Base-by-base conservation (phyloP, 1,140 invertebrate species). In the Hylyphantes graminicola region DNA sequence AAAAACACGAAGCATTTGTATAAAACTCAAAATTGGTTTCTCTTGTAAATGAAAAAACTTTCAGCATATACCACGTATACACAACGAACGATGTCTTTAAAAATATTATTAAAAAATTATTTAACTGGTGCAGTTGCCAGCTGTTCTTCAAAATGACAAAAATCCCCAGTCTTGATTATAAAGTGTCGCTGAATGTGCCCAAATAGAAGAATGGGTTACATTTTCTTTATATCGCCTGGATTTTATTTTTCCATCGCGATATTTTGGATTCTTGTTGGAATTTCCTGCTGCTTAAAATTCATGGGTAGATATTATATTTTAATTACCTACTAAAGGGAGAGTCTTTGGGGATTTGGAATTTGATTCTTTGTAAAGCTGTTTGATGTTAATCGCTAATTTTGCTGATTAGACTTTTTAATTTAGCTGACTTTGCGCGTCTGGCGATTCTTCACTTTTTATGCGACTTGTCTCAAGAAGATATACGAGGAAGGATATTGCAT, bases 181-280 rank as follows among this genome's bases (percentile, higher is more conserved):
- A 13, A 35, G 21, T 55, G 50, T 72, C 15, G 21, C 54, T 74
- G 51, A 55, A 21, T 74, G n/a, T 35, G 35, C 35, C 54, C 10
- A 57, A 74, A 50, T 74, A 19, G 57, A 74, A 50, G 72, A 74
- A 74, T 74, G 72, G 17, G 54, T 57, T 74, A 74, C 72, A 35
- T 35, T 35, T 35, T 35, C 2, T 35, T 35, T 35, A 35, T 35
- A 35, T 35, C 35, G 35, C 35, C 1, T 35, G 35, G 35, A 35
- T 35, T 70, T 51, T 70, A 67, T 21, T 35, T 21, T 15, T 8
- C 17, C 19, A 35, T 51, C 67, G 53, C 15, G 11, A 50, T 70
- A 13, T 70, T 17, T 17, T 15, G 12, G 50, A 50, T 50, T 70
- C 13, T 11, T 70, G 17, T 50, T 70, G 8, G 15, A 70, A 4